These are phyloP conservation scores for Microcaecilia unicolor DNA, from an alignment of 2,797 vertebrate genomes.

Conservation along the genomic window DNA sequence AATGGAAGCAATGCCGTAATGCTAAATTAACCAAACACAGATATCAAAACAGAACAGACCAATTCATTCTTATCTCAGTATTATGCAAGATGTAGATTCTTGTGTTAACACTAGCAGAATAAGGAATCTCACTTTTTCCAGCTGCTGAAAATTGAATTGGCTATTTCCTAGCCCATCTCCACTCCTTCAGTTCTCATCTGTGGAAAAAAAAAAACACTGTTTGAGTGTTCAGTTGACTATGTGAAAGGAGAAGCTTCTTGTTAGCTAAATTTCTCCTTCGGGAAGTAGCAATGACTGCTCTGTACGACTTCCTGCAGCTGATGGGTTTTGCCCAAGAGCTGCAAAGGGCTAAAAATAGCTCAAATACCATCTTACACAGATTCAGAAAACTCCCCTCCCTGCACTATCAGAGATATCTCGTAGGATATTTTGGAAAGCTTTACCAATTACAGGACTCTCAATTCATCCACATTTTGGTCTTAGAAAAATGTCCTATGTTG, in stretches of 20 bases:
- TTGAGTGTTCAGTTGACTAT: constrained; percentile 11
- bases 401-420: not conserved
- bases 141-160: not conserved
- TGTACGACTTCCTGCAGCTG: constrained; percentile 3
- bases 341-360: constrained; percentile 20
- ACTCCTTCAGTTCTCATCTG: not conserved
- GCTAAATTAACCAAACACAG: no score
- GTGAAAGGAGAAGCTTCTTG: constrained; percentile 11
- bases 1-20: no score
- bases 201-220: not conserved
- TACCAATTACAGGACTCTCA: no score
- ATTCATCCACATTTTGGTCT: no score
- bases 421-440: not conserved
- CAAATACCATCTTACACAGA: not conserved
- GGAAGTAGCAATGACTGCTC: constrained; percentile 1
- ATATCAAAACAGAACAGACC: no score
- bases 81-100: no score
- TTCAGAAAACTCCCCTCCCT: constrained; percentile 11
- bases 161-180: no score
- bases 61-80: no score
- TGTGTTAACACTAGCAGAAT: no score
- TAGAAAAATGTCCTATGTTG: no score
- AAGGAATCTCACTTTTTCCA: not conserved
- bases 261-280: constrained; percentile 11
- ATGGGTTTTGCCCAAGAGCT: constrained; percentile 19